phyloP scores from a whole-genome alignment of 2,797 vertebrate genomes.

The Myotis pilosus region DNA sequence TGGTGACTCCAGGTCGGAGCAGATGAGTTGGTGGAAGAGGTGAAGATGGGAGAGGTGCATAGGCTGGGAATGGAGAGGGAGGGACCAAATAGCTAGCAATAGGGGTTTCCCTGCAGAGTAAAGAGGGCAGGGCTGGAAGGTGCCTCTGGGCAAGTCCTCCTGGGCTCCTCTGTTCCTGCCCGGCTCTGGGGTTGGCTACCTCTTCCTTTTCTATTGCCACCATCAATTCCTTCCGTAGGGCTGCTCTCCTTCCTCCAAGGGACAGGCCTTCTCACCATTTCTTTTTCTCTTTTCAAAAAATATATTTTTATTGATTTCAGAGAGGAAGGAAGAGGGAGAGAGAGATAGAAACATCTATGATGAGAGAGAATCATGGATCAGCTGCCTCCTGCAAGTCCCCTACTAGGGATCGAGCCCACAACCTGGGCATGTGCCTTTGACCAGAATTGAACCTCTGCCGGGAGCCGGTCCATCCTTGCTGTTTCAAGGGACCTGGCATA shows the following conservation, averaged over 20 bases:
- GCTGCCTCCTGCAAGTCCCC: too few species aligned
- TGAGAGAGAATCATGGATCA: too few species aligned
- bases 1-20: neutral
- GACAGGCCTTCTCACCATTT: neutral
- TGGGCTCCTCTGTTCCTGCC: too few species aligned
- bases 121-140: neutral
- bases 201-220: neutral
- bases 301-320: too few species aligned
- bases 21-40: neutral
- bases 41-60: neutral
- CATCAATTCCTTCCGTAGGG: neutral
- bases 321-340: too few species aligned
- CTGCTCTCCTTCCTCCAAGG: neutral
- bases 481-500: too few species aligned
- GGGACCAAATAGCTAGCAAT: neutral
- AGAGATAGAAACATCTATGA: too few species aligned
- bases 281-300: neutral
- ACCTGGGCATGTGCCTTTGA: too few species aligned
- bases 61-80: neutral
- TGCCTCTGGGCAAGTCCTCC: neutral
- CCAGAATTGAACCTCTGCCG: too few species aligned
- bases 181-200: rapidly evolving
- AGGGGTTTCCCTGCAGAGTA: neutral
- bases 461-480: too few species aligned
- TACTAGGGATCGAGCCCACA: too few species aligned